Percentiles rank a stretch among this genome's conserved stretches.
These are phyloP conservation scores for Cherax quadricarinatus DNA, from an alignment of 1,140 invertebrate genomes.

Conservation along the genomic window DNA sequence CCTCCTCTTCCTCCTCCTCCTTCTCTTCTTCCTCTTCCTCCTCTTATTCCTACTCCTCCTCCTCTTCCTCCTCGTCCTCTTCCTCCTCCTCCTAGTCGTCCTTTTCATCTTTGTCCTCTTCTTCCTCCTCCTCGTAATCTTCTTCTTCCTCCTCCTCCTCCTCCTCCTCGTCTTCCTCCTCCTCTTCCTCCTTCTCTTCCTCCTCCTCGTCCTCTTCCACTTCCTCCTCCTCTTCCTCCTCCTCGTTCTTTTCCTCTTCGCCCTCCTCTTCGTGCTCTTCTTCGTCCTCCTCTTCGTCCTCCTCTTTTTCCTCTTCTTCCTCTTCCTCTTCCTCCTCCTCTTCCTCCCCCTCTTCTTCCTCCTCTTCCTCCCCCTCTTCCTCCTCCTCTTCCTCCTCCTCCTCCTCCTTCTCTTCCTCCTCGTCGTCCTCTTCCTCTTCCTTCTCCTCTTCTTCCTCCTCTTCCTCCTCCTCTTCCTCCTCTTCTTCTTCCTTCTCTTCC, in stretches of 20 bases:
- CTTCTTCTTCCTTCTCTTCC: background rate
- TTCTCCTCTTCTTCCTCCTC: background rate
- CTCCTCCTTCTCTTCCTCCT: background rate
- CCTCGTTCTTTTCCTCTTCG: too few species aligned
- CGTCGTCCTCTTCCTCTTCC: background rate
- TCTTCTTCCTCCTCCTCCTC: too few species aligned
- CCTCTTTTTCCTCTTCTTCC: background rate
- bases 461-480: background rate
- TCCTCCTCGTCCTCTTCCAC: background rate
- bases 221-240: background rate
- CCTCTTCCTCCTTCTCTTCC: background rate
- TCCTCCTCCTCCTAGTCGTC: too few species aligned
- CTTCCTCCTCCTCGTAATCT: too few species aligned
- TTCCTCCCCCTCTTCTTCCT: background rate
- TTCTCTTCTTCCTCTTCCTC: background rate
- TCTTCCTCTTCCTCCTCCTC: background rate
- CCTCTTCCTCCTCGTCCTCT: too few species aligned
- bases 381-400: background rate
- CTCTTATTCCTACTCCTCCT: too few species aligned
- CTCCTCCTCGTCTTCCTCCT: too few species aligned
- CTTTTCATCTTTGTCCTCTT: too few species aligned
- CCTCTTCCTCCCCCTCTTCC: background rate
- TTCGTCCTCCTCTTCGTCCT: too few species aligned
- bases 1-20: background rate
- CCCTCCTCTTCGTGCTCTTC: too few species aligned